A percentile compares a stretch with the other conserved stretches of the same genome.
Evolutionary conservation across 2,113 vertebrate species (phyloP).

Genomic region (Corvus hawaiiensis): DNA sequence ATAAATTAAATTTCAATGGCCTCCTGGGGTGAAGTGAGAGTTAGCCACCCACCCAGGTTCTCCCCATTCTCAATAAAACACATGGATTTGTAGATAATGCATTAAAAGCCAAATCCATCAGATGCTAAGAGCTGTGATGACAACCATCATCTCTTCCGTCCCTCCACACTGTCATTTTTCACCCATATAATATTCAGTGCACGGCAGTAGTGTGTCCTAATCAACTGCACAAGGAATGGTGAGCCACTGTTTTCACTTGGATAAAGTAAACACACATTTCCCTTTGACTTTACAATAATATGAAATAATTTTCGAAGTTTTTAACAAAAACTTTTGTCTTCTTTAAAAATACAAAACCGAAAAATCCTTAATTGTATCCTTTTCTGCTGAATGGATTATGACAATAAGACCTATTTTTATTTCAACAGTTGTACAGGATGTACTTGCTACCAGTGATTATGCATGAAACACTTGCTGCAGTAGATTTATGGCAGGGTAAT

Average conservation of each 20-base stretch:
- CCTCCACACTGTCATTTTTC: neutral
- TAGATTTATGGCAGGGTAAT: neutral
- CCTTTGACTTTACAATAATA: neutral
- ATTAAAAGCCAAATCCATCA: neutral
- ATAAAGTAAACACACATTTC: neutral
- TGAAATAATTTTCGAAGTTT: neutral
- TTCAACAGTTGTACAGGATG: neutral
- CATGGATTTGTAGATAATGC: neutral
- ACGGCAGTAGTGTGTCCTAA: neutral
- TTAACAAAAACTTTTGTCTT: neutral
- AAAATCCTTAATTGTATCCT: neutral
- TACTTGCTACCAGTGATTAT: neutral
- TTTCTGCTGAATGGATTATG: neutral
- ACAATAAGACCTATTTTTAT: neutral
- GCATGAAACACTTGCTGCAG: neutral
- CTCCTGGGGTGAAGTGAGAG: neutral
- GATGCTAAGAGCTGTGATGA: neutral
- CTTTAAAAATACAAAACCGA: neutral
- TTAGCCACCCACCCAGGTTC: neutral
- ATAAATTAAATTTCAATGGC: neutral
- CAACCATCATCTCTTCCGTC: neutral
- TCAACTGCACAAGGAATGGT: neutral
- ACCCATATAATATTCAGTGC: neutral
- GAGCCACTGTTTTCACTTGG: neutral
- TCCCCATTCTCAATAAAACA: neutral